A percentile compares a stretch with the other conserved stretches of the same genome.
phyloP scores from a whole-genome alignment of 2,888 invertebrate species.

The Platycheirus albimanus region DNA sequence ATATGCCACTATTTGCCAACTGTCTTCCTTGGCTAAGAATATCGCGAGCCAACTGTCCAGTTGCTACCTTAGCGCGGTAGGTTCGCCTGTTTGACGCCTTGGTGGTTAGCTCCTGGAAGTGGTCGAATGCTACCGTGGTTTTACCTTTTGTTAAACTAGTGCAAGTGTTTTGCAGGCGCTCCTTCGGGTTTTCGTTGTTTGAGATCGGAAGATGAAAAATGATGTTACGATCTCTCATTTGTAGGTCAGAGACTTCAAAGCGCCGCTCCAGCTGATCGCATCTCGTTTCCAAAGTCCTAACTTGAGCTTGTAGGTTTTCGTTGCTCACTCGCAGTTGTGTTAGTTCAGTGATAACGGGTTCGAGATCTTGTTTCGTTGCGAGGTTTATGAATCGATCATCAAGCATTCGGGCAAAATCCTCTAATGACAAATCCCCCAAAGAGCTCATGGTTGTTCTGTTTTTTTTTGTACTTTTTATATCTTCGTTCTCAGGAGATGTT shows the following conservation, averaged over 20 bases:
- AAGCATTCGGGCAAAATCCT: too few relatives aligned
- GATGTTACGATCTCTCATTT: neutral
- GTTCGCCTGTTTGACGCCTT: neutral
- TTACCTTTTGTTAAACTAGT: neutral
- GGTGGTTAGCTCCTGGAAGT: neutral
- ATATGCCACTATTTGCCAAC: neutral
- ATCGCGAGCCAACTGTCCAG: neutral
- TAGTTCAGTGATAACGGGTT: too few relatives aligned
- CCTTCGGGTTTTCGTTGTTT: neutral
- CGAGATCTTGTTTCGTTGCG: too few relatives aligned
- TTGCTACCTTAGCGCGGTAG: neutral
- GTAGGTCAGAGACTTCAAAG: conserved; percentile 7
- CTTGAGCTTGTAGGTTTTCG: too few relatives aligned
- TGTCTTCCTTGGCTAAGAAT: neutral
- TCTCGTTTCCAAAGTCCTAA: neutral
- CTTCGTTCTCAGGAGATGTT: too few relatives aligned
- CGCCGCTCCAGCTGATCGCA: conserved; percentile 9
- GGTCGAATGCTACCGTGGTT: neutral
- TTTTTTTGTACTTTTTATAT: too few relatives aligned
- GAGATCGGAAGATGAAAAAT: conserved; percentile 15
- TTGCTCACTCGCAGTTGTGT: too few relatives aligned
- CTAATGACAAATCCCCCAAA: too few relatives aligned
- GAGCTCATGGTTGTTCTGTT: too few relatives aligned
- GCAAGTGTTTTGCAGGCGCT: conserved; percentile 15
- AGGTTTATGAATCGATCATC: too few relatives aligned